phyloP scores from a whole-genome alignment of 2,113 vertebrate genomes.

The Callionymus lyra region DNA sequence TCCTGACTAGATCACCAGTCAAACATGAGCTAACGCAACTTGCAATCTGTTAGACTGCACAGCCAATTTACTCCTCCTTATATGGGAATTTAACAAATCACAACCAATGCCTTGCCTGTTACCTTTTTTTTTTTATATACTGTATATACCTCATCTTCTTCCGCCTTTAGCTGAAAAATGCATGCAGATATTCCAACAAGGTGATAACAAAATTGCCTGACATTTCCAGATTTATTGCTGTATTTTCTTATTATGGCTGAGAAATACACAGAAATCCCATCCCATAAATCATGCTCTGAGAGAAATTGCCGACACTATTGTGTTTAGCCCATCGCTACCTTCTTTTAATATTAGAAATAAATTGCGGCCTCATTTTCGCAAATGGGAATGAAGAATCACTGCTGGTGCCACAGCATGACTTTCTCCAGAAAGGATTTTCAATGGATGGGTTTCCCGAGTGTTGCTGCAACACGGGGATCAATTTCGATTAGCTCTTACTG shows the following conservation, averaged over 20 bases:
- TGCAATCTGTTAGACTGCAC: no score
- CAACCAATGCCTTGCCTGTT: no score
- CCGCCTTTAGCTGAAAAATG: constrained; percentile 46
- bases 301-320: constrained; percentile 50
- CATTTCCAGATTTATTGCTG: constrained; percentile 75
- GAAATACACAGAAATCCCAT: constrained; percentile 67
- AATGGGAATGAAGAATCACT: constrained; percentile 56
- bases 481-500: constrained; percentile 52
- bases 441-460: constrained; percentile 61
- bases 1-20: no score
- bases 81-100: no score
- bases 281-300: constrained; percentile 69
- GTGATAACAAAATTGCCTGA: constrained; percentile 73
- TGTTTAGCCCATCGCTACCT: constrained; percentile 54
- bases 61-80: no score
- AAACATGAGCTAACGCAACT: no score
- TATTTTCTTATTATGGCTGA: constrained; percentile 72
- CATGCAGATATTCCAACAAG: constrained; percentile 70
- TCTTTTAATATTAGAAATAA: constrained; percentile 60
- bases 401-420: constrained; percentile 42
- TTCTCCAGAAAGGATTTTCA: constrained; percentile 58
- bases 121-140: not conserved
- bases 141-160: constrained; percentile 22
- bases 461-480: constrained; percentile 51
- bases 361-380: constrained; percentile 62